phyloP scores from a whole-genome alignment of 2,888 invertebrate genomes.

The Gibbula magus region DNA sequence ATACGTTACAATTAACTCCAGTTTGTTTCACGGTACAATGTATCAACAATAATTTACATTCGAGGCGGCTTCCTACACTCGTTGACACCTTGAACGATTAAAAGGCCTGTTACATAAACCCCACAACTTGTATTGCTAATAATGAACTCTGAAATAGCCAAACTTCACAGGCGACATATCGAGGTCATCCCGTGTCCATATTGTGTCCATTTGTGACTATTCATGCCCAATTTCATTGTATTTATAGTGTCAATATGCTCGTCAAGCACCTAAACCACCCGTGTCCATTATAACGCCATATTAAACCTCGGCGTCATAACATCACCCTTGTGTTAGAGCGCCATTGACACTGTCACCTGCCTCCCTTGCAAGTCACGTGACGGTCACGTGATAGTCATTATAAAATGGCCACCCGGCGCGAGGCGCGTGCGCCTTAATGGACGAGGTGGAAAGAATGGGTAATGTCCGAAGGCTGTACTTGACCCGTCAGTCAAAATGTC shows the following conservation, averaged over 20 bases:
- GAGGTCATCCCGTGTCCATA: background rate
- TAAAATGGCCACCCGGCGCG: background rate
- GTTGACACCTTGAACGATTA: too few relatives aligned
- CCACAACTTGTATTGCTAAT: background rate
- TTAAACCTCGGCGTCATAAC: background rate
- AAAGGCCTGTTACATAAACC: too few relatives aligned
- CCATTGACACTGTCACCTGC: constrained; percentile 6
- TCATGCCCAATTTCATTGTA: background rate
- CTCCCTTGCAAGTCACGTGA: background rate
- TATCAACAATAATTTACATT: too few relatives aligned
- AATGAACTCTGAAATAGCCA: background rate
- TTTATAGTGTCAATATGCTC: background rate
- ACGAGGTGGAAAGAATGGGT: background rate
- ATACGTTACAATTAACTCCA: too few relatives aligned
- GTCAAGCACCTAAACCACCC: background rate
- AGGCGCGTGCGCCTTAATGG: background rate
- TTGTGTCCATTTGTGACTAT: background rate
- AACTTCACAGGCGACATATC: background rate
- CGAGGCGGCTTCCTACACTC: too few relatives aligned
- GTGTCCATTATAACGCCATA: background rate
- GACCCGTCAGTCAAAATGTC: background rate
- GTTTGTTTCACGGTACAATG: too few relatives aligned
- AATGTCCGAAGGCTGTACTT: background rate
- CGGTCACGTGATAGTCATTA: constrained; percentile 1
- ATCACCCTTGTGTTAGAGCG: background rate